These are phyloP conservation scores for Pocillopora meandrina DNA, from an alignment of 92 coral and sea anemone species.

Conservation along the genomic window DNA sequence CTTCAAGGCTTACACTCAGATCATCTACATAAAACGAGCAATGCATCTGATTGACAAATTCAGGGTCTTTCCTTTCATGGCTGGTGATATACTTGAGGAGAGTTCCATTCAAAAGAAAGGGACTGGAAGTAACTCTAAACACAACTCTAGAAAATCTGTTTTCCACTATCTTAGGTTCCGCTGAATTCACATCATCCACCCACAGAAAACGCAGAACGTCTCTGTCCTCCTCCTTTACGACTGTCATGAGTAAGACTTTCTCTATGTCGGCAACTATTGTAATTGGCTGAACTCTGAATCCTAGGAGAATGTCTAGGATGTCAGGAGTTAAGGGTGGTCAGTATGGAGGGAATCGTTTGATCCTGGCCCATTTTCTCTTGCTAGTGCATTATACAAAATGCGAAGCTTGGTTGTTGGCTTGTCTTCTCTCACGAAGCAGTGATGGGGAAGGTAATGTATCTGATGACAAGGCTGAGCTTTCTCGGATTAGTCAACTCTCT, in stretches of 20 bases:
- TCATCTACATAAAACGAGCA: no score
- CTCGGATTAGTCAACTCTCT: neutral
- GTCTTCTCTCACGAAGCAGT: neutral
- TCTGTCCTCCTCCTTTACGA: conserved; percentile 16
- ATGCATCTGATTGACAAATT: no score
- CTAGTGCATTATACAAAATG: neutral
- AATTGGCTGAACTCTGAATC: neutral
- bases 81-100: neutral
- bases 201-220: conserved; percentile 33
- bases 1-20: no score
- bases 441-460: neutral
- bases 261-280: conserved; percentile 13
- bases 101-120: conserved; percentile 42
- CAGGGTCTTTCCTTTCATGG: no score
- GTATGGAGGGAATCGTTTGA: neutral
- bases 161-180: neutral
- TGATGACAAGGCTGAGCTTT: no score
- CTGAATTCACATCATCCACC: conserved; percentile 14
- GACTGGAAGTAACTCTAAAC: conserved; percentile 50
- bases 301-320: conserved; percentile 6
- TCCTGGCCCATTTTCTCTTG: neutral
- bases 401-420: neutral
- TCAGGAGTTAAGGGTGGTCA: neutral
- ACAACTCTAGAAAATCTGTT: conserved; percentile 56
- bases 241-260: conserved; percentile 35